phyloP scores from a whole-genome alignment of 2,113 vertebrate species.

The Atlantisia rogersi region DNA sequence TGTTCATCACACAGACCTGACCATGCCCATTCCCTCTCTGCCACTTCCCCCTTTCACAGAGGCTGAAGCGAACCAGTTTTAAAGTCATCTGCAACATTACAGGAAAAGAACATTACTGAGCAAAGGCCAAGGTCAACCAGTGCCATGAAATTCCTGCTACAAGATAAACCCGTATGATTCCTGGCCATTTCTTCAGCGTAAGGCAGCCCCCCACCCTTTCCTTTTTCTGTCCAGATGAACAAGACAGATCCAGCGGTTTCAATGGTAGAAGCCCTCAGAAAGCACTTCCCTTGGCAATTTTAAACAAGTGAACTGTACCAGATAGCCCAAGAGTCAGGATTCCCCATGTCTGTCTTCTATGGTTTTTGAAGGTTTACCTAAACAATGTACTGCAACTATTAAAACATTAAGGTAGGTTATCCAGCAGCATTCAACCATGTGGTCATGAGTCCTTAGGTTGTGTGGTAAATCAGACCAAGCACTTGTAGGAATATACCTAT shows the following conservation, averaged over 20 bases:
- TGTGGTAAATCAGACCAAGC: not conserved
- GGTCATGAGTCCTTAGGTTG: not conserved
- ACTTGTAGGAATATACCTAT: not conserved
- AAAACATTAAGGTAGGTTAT: constrained; percentile 14
- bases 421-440: not conserved
- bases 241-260: not conserved
- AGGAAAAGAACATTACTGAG: not conserved
- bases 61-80: not conserved
- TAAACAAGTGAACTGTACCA: not conserved
- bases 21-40: not conserved
- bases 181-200: not conserved
- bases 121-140: not conserved
- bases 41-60: not conserved
- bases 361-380: not conserved
- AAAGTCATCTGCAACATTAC: not conserved
- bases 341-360: not conserved
- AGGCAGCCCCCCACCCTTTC: not conserved
- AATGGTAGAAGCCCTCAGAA: not conserved
- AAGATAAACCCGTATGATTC: not conserved
- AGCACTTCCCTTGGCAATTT: not conserved
- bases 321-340: not conserved
- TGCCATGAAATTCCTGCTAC: not conserved
- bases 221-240: not conserved
- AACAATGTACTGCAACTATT: not conserved
- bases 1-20: not conserved